A percentile compares a stretch with the other conserved stretches of the same genome.
Evolutionary conservation across 2,113 vertebrate species (phyloP).

Genomic region (Esox niger): DNA sequence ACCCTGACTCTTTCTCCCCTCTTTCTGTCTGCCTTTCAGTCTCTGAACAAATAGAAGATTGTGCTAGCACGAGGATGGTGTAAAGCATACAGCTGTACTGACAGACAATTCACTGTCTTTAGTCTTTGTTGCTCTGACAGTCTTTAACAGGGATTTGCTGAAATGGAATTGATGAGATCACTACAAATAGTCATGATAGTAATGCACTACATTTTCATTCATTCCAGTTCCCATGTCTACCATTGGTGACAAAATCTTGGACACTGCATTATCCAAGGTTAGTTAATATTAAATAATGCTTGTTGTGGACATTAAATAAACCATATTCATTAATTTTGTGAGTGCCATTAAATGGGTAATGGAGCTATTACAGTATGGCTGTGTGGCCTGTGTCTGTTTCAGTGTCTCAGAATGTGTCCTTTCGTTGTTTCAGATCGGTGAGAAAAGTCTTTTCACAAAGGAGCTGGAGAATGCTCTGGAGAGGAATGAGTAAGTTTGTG

Average conservation of each 20-base stretch:
- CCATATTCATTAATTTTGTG: not conserved
- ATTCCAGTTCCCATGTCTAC: conserved; percentile 93
- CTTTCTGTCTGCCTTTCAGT: conserved; percentile 19
- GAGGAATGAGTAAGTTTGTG: conserved; percentile 88
- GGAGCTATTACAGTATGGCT: too few species aligned
- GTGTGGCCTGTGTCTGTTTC: not conserved
- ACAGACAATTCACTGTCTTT: conserved; percentile 24
- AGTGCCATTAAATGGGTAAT: too few species aligned
- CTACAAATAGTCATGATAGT: too few species aligned
- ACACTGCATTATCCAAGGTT: conserved; percentile 97
- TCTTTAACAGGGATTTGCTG: not conserved
- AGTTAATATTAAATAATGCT: conserved; percentile 3
- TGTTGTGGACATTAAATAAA: not conserved
- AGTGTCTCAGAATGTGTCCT: not conserved
- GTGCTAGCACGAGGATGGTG: conserved; percentile 32
- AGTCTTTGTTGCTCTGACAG: conserved; percentile 1
- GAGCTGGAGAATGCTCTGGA: conserved; percentile 94
- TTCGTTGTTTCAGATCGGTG: conserved; percentile 81
- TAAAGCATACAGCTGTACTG: conserved; percentile 35
- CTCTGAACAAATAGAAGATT: conserved; percentile 35
- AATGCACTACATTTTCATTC: too few species aligned
- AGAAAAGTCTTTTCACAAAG: conserved; percentile 98
- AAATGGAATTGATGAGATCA: conserved; percentile 2
- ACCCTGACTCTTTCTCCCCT: conserved; percentile 8
- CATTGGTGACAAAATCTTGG: conserved; percentile 92